A percentile compares a stretch with the other conserved stretches of the same genome.
phyloP scores from a whole-genome alignment of 2,888 invertebrate species.

The Brachycybe producta region DNA sequence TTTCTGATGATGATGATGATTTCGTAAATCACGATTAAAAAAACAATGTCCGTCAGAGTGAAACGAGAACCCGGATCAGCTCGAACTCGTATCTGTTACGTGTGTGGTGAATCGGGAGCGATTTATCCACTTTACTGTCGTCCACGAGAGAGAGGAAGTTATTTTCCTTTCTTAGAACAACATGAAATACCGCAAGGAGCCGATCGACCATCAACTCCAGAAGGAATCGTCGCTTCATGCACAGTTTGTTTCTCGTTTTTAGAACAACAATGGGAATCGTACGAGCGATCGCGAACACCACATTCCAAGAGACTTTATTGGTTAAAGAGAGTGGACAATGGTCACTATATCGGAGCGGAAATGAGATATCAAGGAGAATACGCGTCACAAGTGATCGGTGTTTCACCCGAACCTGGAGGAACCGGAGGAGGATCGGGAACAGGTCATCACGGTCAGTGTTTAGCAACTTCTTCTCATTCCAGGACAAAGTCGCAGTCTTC shows the following conservation, averaged over 20 bases:
- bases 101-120: constrained; percentile 1
- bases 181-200: constrained; percentile 72
- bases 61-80: constrained; percentile 18
- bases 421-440: too few species aligned
- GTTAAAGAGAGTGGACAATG: constrained; percentile 81
- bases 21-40: too few species aligned
- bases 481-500: too few species aligned
- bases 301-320: constrained; percentile 79
- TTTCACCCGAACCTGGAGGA: constrained; percentile 22
- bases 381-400: constrained; percentile 65
- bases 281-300: constrained; percentile 71
- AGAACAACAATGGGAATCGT: constrained; percentile 81
- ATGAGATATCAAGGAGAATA: constrained; percentile 83
- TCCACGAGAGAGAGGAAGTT: constrained; percentile 45
- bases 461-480: neutral
- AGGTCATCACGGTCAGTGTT: neutral
- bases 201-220: constrained; percentile 31
- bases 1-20: too few species aligned
- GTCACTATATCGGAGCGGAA: constrained; percentile 77
- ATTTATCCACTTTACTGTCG: constrained; percentile 43
- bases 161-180: constrained; percentile 80
- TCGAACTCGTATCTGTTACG: neutral
- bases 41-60: constrained; percentile 9
- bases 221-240: constrained; percentile 54
- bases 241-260: constrained; percentile 73